Percentiles rank a stretch among this genome's conserved stretches.
phyloP scores from a whole-genome alignment of 2,888 invertebrate species.

The Vesta saturnalis region DNA sequence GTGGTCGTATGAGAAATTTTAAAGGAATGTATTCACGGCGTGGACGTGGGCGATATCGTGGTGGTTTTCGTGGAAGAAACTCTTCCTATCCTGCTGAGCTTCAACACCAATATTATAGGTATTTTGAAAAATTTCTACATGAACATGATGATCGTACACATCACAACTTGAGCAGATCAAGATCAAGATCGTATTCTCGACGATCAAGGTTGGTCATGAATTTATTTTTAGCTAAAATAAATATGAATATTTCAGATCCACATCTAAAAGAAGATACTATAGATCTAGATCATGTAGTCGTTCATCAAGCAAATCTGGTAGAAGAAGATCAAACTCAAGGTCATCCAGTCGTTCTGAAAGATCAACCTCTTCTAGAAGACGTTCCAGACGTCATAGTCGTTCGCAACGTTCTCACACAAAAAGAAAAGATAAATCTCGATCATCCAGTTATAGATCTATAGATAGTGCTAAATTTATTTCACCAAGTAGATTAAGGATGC shows the following conservation, averaged over 20 bases:
- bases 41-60: constrained; percentile 55
- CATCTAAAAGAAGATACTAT: constrained; percentile 25
- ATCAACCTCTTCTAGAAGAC: neutral
- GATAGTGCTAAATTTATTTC: constrained; percentile 58
- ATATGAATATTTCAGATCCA: constrained; percentile 24
- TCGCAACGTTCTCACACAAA: constrained; percentile 39
- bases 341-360: constrained; percentile 44
- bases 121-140: constrained; percentile 70
- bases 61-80: constrained; percentile 49
- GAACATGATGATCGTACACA: constrained; percentile 65
- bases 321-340: constrained; percentile 44
- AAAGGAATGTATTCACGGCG: constrained; percentile 50
- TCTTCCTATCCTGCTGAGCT: constrained; percentile 51
- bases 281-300: constrained; percentile 27
- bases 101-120: constrained; percentile 66
- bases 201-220: constrained; percentile 29
- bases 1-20: constrained; percentile 49
- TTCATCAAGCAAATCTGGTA: constrained; percentile 43
- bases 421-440: constrained; percentile 41
- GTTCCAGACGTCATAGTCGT: constrained; percentile 18
- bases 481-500: constrained; percentile 53
- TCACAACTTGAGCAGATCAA: constrained; percentile 58
- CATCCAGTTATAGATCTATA: constrained; percentile 48
- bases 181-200: constrained; percentile 58
- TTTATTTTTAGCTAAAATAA: neutral